Evolutionary conservation across 2,888 invertebrate species (phyloP), one percentile per base, ranked within the genome.

Genomic region (Pollenia angustigena): DNA sequence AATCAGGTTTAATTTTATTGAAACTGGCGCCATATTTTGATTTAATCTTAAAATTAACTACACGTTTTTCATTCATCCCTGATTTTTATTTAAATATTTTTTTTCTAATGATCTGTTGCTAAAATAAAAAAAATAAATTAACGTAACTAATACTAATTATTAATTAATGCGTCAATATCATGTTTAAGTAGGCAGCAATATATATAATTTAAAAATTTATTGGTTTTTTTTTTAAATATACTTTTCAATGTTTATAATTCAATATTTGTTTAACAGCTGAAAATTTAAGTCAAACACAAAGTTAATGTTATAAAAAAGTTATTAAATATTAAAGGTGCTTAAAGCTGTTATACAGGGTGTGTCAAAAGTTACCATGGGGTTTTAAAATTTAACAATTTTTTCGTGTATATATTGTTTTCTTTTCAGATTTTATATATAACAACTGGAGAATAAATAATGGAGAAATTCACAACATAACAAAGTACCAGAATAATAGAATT

Each of bases 11-110:
- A 50, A 68, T 68, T 32, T 40, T 16, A 9, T n/a, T 50, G 2
- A 50, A 48, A 40, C 14, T 50, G 68, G 50, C 50, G 48, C 32
- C 50, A 68, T 32, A 9, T 46, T 66, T 66, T 18, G 48, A 66
- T 66, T 66, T 46, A 48, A 66, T 18, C 8, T 8, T 32, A 32
- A 32, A 32, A 32, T 50, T 50, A 50, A 14, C n/a, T 32, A 32
- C 14, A 58, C 6, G 6, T 42, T 60, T 40, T 9, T n/a, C 40
- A 60, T 10, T 7, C 16, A 42, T n/a, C 4, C 14, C 60, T n/a
- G 42, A 60, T 40, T n/a, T 4, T 32, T 32, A 32, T 0, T 32
- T 32, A 32, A 32, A 32, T 6, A 32, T 32, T n/a, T n/a, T n/a
- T n/a, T n/a, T n/a, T 32, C 32, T 4, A 32, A 32, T 32, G 32